phyloP scores from a whole-genome alignment of 2,113 vertebrate genomes.

The Etia nguti region DNA sequence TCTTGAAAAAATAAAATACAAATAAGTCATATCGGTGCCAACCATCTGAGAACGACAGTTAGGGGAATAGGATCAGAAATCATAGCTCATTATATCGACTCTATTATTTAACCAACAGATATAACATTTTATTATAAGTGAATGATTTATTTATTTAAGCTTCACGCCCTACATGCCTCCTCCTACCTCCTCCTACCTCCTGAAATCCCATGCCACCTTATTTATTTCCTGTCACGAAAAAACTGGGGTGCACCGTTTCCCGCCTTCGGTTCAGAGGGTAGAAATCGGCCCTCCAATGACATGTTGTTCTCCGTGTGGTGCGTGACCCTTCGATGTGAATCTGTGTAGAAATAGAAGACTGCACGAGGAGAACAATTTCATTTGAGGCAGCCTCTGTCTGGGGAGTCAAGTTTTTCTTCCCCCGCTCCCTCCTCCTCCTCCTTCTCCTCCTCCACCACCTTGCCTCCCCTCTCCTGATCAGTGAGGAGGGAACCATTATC shows the following conservation, averaged over 20 bases:
- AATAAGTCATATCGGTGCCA: slow-evolving; percentile 52
- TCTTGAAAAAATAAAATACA: background rate
- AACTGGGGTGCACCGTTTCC: slow-evolving; percentile 20
- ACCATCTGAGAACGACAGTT: slow-evolving; percentile 51
- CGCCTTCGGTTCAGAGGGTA: slow-evolving; percentile 38
- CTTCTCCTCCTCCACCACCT: no score
- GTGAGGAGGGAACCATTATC: slow-evolving; percentile 42
- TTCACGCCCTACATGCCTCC: slow-evolving; percentile 64
- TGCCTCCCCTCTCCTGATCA: background rate
- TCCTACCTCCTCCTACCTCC: slow-evolving; percentile 53
- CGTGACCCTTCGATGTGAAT: slow-evolving; percentile 56
- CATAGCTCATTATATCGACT: slow-evolving; percentile 36
- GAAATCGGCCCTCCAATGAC: slow-evolving; percentile 41
- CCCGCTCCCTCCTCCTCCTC: background rate
- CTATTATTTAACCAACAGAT: slow-evolving; percentile 45
- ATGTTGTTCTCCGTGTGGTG: slow-evolving; percentile 51
- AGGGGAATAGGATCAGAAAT: slow-evolving; percentile 43
- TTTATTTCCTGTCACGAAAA: slow-evolving; percentile 62
- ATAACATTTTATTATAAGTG: slow-evolving; percentile 48
- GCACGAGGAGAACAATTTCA: slow-evolving; percentile 55
- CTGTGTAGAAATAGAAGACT: slow-evolving; percentile 57
- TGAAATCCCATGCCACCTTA: slow-evolving; percentile 61
- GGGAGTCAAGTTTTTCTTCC: background rate
- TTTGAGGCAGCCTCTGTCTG: slow-evolving; percentile 40
- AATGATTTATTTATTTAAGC: slow-evolving; percentile 62